These are phyloP conservation scores for Parotocinclus haroldoi DNA, from an alignment of 2,797 vertebrate species.

Conservation along the genomic window DNA sequence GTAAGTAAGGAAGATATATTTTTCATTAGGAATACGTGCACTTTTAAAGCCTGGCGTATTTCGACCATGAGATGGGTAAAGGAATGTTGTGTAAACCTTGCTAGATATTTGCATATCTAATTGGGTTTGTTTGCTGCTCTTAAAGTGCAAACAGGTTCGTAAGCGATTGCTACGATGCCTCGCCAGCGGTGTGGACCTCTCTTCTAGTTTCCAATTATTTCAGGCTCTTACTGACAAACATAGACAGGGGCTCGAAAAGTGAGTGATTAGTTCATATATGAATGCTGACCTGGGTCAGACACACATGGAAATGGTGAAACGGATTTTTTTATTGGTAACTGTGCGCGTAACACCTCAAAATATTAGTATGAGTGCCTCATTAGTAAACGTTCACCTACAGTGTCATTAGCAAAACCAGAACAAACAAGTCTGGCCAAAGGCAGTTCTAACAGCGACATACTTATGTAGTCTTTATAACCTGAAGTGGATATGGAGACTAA, in stretches of 20 bases:
- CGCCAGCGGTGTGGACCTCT: constrained; percentile 39
- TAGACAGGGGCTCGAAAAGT: constrained; percentile 5
- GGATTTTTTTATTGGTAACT: constrained; percentile 39
- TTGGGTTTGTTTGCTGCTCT: constrained; percentile 52
- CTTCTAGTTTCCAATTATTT: constrained; percentile 42
- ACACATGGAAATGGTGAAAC: constrained; percentile 27
- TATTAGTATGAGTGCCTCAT: constrained; percentile 31
- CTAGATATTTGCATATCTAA: constrained; percentile 54
- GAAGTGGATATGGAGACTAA: neutral
- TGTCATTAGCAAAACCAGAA: constrained; percentile 43
- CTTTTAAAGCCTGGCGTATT: constrained; percentile 22
- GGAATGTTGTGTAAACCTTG: constrained; percentile 35
- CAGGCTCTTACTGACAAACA: constrained; percentile 24
- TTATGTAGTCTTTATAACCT: neutral
- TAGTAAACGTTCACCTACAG: constrained; percentile 27
- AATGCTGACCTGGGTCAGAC: constrained; percentile 24
- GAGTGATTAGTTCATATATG: constrained; percentile 32
- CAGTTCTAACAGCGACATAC: constrained; percentile 26
- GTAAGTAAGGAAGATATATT: constrained; percentile 29
- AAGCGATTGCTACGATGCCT: constrained; percentile 40
- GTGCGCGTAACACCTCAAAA: constrained; percentile 40
- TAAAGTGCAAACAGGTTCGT: constrained; percentile 40
- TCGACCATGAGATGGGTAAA: constrained; percentile 25
- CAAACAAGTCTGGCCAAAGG: constrained; percentile 34
- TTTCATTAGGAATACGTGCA: neutral